These are phyloP conservation scores for Microhierax caerulescens DNA, from an alignment of 2,797 vertebrate species.

Conservation along the genomic window DNA sequence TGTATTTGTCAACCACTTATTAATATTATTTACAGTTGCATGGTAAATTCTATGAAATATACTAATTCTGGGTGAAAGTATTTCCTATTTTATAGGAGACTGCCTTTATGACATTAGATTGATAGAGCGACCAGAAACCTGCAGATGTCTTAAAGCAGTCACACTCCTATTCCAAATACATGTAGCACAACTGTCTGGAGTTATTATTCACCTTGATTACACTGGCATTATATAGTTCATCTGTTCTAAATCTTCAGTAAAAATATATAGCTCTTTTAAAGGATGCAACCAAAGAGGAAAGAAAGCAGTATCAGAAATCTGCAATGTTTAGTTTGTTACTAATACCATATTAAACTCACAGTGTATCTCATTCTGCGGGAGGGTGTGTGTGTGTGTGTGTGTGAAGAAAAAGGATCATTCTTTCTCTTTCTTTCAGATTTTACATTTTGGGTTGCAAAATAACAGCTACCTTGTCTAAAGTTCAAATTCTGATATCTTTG, in stretches of 20 bases:
- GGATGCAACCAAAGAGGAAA: background rate
- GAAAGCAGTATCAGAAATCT: background rate
- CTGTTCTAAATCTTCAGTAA: slow-evolving; percentile 41
- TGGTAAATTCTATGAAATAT: background rate
- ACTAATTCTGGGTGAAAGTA: background rate
- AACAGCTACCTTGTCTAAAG: background rate
- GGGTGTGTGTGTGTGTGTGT: too few species aligned
- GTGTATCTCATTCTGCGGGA: background rate
- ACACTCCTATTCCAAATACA: background rate
- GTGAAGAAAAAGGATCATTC: background rate
- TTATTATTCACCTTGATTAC: slow-evolving; percentile 33
- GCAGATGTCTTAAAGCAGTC: background rate
- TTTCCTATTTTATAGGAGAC: slow-evolving; percentile 4
- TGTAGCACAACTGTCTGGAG: background rate
- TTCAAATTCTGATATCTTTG: background rate
- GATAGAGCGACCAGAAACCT: background rate
- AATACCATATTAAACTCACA: background rate
- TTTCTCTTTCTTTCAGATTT: background rate
- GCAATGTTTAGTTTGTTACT: background rate
- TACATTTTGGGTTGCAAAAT: background rate
- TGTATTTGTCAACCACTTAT: background rate
- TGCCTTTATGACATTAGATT: background rate
- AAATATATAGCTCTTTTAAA: background rate
- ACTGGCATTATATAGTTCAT: background rate
- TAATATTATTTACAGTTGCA: background rate